Conservation (phyloP, 2,888 invertebrate genomes). For the Melieria crassipennis region DNA sequence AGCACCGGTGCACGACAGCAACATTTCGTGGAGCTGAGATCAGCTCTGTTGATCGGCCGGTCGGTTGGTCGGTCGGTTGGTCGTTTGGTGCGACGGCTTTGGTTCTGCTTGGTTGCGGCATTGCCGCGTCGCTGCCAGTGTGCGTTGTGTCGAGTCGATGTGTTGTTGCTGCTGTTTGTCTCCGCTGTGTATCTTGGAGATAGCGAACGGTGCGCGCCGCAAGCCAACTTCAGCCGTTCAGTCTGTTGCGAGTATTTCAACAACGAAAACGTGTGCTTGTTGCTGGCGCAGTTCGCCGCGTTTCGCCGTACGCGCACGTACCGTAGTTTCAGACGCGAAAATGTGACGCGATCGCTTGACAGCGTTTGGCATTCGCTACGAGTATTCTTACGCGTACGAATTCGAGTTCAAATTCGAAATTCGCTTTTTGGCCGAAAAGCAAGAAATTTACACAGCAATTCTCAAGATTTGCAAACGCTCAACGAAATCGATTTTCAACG, state of each 20-base stretch:
- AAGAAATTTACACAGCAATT: no score
- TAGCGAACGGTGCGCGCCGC: background rate
- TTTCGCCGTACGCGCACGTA: conserved; percentile 7
- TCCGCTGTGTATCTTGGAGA: background rate
- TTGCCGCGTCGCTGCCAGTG: background rate
- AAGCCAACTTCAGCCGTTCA: background rate
- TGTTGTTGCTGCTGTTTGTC: conserved; percentile 11
- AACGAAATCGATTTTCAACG: no score
- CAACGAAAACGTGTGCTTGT: conserved; percentile 25
- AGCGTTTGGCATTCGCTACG: background rate
- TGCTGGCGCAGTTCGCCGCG: conserved; percentile 3
- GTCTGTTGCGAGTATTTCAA: conserved; percentile 26
- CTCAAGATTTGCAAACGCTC: no score
- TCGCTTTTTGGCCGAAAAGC: no score
- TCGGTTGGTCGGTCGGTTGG: background rate
- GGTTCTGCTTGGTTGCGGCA: conserved; percentile 13
- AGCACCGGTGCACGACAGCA: background rate
- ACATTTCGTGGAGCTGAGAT: background rate
- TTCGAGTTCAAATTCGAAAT: no score
- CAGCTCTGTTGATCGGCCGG: background rate
- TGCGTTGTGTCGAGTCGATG: conserved; percentile 15
- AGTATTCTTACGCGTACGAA: no score
- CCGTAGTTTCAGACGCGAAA: background rate
- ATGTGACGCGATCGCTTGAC: conserved; percentile 6
- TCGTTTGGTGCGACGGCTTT: background rate